Evolutionary conservation across 64 coral and sea anemone species (phyloP).

Genomic region (Actinia tenebrosa): DNA sequence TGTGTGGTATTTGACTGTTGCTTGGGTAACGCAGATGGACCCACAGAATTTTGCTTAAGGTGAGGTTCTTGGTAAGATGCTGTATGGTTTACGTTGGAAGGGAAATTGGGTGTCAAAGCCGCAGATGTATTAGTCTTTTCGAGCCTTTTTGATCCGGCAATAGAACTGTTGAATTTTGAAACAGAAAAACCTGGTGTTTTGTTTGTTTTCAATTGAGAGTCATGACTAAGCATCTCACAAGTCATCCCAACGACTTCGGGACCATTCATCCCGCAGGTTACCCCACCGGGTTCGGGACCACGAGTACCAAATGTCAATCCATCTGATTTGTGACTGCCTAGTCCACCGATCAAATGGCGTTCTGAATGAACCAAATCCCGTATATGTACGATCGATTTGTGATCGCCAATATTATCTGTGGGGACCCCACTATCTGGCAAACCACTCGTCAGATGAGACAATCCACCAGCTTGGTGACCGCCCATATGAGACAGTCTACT

Average conservation of each 20-base stretch:
- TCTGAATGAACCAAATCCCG: neutral
- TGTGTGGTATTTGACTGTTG: neutral
- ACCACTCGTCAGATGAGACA: neutral
- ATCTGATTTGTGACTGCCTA: neutral
- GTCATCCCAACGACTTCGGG: neutral
- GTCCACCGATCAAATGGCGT: neutral
- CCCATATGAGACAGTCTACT: neutral
- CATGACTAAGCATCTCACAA: neutral
- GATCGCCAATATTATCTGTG: neutral
- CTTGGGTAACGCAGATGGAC: neutral
- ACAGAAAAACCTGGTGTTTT: neutral
- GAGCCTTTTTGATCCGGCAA: neutral
- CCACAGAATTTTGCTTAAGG: neutral
- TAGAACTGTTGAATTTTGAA: neutral
- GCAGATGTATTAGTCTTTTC: neutral
- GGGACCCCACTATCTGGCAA: neutral
- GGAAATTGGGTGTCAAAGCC: neutral
- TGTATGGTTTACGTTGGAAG: neutral
- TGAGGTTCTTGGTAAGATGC: neutral
- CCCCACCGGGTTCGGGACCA: neutral
- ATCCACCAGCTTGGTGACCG: neutral
- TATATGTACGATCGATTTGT: neutral
- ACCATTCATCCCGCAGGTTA: neutral
- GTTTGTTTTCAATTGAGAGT: neutral
- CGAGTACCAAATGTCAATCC: neutral